Base-by-base conservation (phyloP, 2,797 vertebrate genomes). In the Spinus olivaceus region DNA sequence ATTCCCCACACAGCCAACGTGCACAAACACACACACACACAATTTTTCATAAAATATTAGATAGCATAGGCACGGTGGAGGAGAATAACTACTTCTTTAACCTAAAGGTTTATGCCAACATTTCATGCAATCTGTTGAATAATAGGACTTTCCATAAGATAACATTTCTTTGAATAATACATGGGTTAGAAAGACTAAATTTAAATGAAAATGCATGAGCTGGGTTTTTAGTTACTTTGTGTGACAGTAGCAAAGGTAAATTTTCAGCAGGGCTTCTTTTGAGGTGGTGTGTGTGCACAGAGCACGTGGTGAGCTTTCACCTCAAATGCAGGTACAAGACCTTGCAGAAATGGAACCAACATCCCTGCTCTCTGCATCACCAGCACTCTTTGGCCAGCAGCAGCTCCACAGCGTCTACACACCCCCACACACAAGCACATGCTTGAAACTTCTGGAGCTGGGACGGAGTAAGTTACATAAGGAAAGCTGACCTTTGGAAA, bases 41-140 rank as follows among this genome's bases (percentile, higher is more conserved):
- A 12, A 16, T 85, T 87, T 80, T 64, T 47, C 53, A 70, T 77
- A 57, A 28, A 3, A 19, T 8, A 72, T 28, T 51, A 59, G 53
- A 63, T 10, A 81, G 39, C 27, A 69, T 20, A 35, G 57, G 27
- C 4, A 4, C 3, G 10, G 32, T 20, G 14, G 28, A 65, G 14
- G 24, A 92, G 15, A 83, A 13, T 9, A 88, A 17, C 49, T 64
- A 6, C 24, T 76, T 23, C 39, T 81, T 42, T 84, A 86, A 88
- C 37, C 84, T 71, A 66, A 56, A 70, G 67, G 15, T 66, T 81
- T 67, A 27, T 46, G 54, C 20, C 49, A 85, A 74, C 39, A 47
- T n/a, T 82, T 81, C 94, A 86, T 64, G 56, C 51, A 81, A 81
- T 88, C 88, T 7, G 30, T 47, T 66, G 57, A 88, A 91, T 94